Conservation (phyloP, 2,888 invertebrate genomes). For the Mesorhabditis spiculigera region DNA sequence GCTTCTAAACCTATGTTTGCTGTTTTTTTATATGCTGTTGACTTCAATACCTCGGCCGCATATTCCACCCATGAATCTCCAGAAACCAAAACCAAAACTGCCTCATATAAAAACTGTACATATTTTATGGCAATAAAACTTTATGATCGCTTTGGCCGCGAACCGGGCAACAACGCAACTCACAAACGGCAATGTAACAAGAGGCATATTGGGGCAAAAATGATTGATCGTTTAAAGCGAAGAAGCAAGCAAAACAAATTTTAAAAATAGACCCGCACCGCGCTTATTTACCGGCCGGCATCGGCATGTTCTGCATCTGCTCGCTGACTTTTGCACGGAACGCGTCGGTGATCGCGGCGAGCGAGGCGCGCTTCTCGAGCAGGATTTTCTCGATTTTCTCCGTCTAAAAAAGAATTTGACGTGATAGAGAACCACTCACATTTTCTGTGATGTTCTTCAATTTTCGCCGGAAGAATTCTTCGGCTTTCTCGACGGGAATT, state of each 20-base stretch:
- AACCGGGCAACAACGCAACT: too few relatives aligned
- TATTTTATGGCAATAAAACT: too few relatives aligned
- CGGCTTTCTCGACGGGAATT: conserved; percentile 2
- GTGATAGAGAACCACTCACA: neutral
- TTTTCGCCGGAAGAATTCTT: conserved; percentile 1
- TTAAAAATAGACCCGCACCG: neutral
- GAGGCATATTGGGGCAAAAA: too few relatives aligned
- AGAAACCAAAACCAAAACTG: too few relatives aligned
- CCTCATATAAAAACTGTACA: too few relatives aligned
- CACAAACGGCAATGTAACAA: too few relatives aligned
- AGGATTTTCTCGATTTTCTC: conserved; percentile 5
- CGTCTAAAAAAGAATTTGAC: neutral
- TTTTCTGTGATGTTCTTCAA: neutral
- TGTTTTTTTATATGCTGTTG: too few relatives aligned
- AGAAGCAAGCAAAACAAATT: neutral
- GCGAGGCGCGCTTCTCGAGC: neutral
- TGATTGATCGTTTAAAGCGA: neutral
- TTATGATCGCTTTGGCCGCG: too few relatives aligned
- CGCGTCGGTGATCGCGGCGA: neutral
- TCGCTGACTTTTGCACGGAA: neutral
- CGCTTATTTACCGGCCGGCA: neutral
- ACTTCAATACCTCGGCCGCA: too few relatives aligned
- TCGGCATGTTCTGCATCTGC: neutral
- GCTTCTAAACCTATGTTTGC: too few relatives aligned
- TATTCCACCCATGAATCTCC: too few relatives aligned